These are phyloP conservation scores for Todiramphus saurophagus DNA, from an alignment of 2,113 vertebrate species.

Conservation along the genomic window DNA sequence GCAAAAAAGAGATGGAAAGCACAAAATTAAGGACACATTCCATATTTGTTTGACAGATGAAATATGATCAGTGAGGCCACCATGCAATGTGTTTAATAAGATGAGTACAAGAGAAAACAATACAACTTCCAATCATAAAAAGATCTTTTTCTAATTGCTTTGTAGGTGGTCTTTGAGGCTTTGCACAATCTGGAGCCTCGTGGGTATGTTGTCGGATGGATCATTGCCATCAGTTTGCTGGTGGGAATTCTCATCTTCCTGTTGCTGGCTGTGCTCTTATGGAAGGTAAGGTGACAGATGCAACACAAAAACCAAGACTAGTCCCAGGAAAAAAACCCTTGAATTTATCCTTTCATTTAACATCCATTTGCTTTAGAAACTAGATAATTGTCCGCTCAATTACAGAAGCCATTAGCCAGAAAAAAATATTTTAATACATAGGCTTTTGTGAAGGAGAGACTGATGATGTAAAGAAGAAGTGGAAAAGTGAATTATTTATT, in stretches of 20 bases:
- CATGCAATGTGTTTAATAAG: conserved; percentile 12
- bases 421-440: background rate
- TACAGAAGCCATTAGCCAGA: background rate
- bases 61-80: conserved; percentile 23
- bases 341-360: background rate
- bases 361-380: background rate
- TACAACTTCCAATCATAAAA: conserved; percentile 8
- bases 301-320: background rate
- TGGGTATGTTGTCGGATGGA: conserved; percentile 98
- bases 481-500: background rate
- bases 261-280: conserved; percentile 92
- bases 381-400: background rate
- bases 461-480: background rate
- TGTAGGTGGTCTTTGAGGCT: conserved; percentile 95
- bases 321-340: background rate
- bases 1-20: background rate
- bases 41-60: conserved; percentile 31
- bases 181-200: conserved; percentile 95
- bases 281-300: conserved; percentile 87
- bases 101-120: conserved; percentile 6
- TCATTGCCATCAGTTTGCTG: conserved; percentile 98
- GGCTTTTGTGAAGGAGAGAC: background rate
- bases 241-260: conserved; percentile 98
- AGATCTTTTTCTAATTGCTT: conserved; percentile 13
- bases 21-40: background rate